Conservation (phyloP, 2,113 vertebrate genomes). For the Lipotes vexillifer region DNA sequence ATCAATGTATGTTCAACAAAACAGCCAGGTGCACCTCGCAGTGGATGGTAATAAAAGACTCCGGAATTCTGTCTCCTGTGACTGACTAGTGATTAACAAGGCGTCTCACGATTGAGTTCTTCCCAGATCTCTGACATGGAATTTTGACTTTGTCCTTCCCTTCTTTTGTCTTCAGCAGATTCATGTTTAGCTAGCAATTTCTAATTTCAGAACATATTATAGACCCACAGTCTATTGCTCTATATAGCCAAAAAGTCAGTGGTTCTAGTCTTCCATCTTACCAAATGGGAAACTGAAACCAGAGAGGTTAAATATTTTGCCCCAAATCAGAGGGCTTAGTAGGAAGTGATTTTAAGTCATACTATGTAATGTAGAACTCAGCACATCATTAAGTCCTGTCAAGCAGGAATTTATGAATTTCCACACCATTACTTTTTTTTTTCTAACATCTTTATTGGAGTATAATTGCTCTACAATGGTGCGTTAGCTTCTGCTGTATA, state of each 20-base stretch:
- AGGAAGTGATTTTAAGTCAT: conserved; percentile 11
- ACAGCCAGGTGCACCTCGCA: neutral
- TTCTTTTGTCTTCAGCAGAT: neutral
- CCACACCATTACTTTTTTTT: neutral
- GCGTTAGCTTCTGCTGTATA: no score
- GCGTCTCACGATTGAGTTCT: neutral
- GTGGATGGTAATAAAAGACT: neutral
- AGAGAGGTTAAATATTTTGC: neutral
- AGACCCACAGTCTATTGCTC: neutral
- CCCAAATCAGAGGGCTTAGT: neutral
- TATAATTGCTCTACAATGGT: no score
- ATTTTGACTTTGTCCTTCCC: conserved; percentile 38
- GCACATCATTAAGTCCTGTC: neutral
- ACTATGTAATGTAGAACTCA: neutral
- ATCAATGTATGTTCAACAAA: neutral
- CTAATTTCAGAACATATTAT: neutral
- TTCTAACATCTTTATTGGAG: no score
- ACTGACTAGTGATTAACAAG: neutral
- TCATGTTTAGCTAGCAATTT: neutral
- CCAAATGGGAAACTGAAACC: neutral
- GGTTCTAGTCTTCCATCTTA: neutral
- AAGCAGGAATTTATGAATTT: neutral
- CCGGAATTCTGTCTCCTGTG: conserved; percentile 1
- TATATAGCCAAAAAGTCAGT: neutral
- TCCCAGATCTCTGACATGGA: conserved; percentile 5